phyloP scores from a whole-genome alignment of 2,113 vertebrate species.

The Cyprinodon tularosa region DNA sequence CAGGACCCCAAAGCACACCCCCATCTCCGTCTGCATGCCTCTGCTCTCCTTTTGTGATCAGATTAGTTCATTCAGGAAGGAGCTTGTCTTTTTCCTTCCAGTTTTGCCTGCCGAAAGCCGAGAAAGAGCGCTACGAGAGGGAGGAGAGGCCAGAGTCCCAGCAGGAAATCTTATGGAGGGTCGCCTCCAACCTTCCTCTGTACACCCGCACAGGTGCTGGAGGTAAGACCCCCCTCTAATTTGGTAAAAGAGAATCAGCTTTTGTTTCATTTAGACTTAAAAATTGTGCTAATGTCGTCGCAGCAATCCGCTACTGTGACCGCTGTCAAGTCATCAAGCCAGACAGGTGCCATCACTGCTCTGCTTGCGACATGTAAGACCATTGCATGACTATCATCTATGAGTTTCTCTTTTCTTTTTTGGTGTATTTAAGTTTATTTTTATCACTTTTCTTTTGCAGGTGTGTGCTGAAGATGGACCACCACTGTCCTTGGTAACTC shows the following conservation, averaged over 20 bases:
- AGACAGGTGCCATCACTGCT: slow-evolving; percentile 97
- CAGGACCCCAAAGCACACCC: not conserved
- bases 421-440: not conserved
- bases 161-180: slow-evolving; percentile 89
- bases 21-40: not conserved
- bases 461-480: slow-evolving; percentile 98
- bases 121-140: slow-evolving; percentile 91
- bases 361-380: slow-evolving; percentile 90
- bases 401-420: not conserved
- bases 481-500: slow-evolving; percentile 97
- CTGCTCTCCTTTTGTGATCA: not conserved
- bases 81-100: slow-evolving; percentile 40
- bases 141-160: slow-evolving; percentile 86
- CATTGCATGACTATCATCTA: not conserved
- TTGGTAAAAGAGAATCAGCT: not conserved
- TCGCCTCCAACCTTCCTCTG: slow-evolving; percentile 87
- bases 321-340: slow-evolving; percentile 97
- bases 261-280: not conserved
- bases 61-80: not conserved
- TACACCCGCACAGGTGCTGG: slow-evolving; percentile 89
- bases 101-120: slow-evolving; percentile 88
- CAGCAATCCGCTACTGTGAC: slow-evolving; percentile 96
- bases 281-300: slow-evolving; percentile 30
- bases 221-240: slow-evolving; percentile 69
- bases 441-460: slow-evolving; percentile 63